Percentiles rank a stretch among this genome's conserved stretches.
phyloP scores from a whole-genome alignment of 2,113 vertebrate genomes.

The Malurus alboscapulatus region DNA sequence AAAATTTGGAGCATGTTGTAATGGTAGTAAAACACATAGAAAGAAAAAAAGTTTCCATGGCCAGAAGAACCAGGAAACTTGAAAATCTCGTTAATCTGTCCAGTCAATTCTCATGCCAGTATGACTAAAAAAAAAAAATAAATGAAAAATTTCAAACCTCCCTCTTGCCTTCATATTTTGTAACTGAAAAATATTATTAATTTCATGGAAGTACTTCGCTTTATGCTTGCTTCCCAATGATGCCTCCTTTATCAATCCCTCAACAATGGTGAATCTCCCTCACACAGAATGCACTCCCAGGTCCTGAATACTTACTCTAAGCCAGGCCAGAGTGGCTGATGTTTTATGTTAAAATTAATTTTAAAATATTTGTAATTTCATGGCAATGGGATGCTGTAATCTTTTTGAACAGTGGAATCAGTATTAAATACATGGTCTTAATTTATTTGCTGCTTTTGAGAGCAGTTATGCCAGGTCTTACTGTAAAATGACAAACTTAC shows the following conservation, averaged over 20 bases:
- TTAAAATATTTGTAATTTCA: neutral
- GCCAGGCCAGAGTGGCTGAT: neutral
- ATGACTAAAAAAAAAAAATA: neutral
- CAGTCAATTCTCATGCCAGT: neutral
- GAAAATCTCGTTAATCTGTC: neutral
- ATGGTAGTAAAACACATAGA: neutral
- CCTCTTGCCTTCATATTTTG: neutral
- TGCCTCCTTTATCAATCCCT: neutral
- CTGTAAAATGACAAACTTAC: neutral
- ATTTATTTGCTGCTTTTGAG: neutral
- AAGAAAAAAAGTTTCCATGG: neutral
- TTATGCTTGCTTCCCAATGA: neutral
- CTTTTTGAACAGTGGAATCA: neutral
- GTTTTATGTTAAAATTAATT: neutral
- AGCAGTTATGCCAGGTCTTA: neutral
- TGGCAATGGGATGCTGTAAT: neutral
- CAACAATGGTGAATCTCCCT: rapidly evolving
- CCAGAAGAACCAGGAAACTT: neutral
- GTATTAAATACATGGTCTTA: neutral
- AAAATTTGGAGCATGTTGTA: neutral
- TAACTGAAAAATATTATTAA: neutral
- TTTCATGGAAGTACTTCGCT: neutral
- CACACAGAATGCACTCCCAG: rapidly evolving
- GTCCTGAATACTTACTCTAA: neutral
- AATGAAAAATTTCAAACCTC: neutral